These are phyloP conservation scores for Triops longicaudatus DNA, from an alignment of 1,140 invertebrate genomes.

Conservation along the genomic window DNA sequence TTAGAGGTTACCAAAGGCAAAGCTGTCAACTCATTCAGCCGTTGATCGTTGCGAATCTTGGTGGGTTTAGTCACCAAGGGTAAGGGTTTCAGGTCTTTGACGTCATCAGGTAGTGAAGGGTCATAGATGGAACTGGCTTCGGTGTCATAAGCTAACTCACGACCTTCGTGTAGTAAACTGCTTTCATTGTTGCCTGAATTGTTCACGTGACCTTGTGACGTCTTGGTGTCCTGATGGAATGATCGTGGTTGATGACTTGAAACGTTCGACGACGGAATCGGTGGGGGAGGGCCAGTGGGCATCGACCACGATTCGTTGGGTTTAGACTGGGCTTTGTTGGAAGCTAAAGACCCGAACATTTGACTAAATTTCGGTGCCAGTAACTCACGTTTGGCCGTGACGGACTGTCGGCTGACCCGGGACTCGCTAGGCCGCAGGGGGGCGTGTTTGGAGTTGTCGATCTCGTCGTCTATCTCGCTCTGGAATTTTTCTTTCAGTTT, in stretches of 20 bases:
- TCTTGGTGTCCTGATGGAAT: too few relatives aligned
- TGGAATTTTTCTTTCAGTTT: constrained; percentile 34
- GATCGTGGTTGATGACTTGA: not conserved
- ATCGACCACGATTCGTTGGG: not conserved
- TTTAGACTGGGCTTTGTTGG: not conserved
- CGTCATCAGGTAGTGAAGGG: constrained; percentile 22
- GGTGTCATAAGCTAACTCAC: not conserved
- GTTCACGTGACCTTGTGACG: too few relatives aligned
- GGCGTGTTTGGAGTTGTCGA: not conserved
- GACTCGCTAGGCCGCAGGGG: constrained; percentile 25
- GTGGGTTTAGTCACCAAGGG: not conserved
- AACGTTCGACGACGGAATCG: not conserved
- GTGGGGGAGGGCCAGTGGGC: not conserved
- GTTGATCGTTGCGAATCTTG: not conserved
- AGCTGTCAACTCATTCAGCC: not conserved
- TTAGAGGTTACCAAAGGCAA: not conserved
- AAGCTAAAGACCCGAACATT: constrained; percentile 31
- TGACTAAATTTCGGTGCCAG: constrained; percentile 33
- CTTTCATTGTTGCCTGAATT: not conserved
- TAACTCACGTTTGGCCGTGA: constrained; percentile 31
- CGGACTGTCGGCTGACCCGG: constrained; percentile 26
- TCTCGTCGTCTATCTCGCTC: constrained; percentile 20
- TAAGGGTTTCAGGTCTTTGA: not conserved
- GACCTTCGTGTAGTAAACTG: not conserved
- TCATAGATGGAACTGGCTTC: constrained; percentile 26